phyloP scores from a whole-genome alignment of 2,888 invertebrate genomes.

The Pediacus dermestoides region DNA sequence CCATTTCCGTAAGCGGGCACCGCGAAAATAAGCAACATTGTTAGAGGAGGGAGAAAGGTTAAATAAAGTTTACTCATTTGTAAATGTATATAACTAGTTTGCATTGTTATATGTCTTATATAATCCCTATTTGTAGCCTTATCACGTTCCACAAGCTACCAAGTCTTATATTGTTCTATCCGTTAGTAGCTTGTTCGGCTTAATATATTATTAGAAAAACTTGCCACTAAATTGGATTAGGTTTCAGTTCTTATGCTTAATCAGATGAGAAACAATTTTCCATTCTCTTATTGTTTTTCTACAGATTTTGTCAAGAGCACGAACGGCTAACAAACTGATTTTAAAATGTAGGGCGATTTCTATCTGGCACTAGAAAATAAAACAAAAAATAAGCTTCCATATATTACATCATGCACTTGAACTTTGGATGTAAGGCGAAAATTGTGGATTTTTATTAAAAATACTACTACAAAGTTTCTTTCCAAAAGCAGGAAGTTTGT shows the following conservation, averaged over 20 bases:
- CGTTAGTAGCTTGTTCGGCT: slow-evolving; percentile 23
- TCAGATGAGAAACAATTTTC: slow-evolving; percentile 12
- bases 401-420: no score
- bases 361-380: neutral
- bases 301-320: no score
- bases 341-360: neutral
- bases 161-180: slow-evolving; percentile 24
- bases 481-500: no score
- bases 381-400: no score
- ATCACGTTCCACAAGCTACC: slow-evolving; percentile 27
- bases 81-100: slow-evolving; percentile 40
- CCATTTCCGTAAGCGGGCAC: slow-evolving; percentile 31
- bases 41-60: slow-evolving; percentile 37
- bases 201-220: slow-evolving; percentile 27
- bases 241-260: slow-evolving; percentile 16
- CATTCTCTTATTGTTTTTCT: neutral
- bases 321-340: no score
- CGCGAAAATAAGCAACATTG: slow-evolving; percentile 38
- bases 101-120: slow-evolving; percentile 35
- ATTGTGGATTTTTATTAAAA: no score
- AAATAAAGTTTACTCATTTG: slow-evolving; percentile 47
- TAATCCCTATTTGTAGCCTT: slow-evolving; percentile 30
- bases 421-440: no score
- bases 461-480: no score
- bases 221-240: slow-evolving; percentile 21